phyloP scores from a whole-genome alignment of 2,113 vertebrate species.

The Plotosus lineatus region DNA sequence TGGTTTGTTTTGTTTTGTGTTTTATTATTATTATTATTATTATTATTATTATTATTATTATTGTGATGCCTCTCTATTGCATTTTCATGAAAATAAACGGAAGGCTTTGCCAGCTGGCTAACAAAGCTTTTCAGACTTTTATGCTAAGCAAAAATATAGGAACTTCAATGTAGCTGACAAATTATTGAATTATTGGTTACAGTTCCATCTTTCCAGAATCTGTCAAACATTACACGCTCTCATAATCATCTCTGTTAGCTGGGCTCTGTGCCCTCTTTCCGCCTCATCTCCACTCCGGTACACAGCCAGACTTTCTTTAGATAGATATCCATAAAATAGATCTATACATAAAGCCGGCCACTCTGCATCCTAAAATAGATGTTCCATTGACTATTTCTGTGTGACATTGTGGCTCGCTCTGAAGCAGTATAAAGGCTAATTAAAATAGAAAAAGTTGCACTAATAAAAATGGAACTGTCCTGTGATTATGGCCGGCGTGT shows the following conservation, averaged over 20 bases:
- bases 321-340: conserved; percentile 70
- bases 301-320: conserved; percentile 60
- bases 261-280: not conserved
- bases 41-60: too few relatives aligned
- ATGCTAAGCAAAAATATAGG: not conserved
- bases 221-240: conserved; percentile 4
- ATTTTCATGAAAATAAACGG: not conserved
- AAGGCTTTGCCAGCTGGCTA: not conserved
- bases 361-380: conserved; percentile 67
- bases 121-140: not conserved
- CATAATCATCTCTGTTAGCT: not conserved
- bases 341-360: conserved; percentile 61
- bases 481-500: conserved; percentile 71
- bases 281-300: conserved; percentile 24
- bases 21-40: not conserved
- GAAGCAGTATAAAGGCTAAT: conserved; percentile 74
- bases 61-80: too few relatives aligned
- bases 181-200: not conserved
- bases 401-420: conserved; percentile 70
- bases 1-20: not conserved
- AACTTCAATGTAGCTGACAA: not conserved
- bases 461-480: conserved; percentile 71
- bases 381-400: conserved; percentile 72
- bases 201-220: not conserved
- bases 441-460: conserved; percentile 74